Evolutionary conservation across 2,113 vertebrate species (phyloP), one percentile per base, ranked within the genome.

Genomic region (Chauna torquata): DNA sequence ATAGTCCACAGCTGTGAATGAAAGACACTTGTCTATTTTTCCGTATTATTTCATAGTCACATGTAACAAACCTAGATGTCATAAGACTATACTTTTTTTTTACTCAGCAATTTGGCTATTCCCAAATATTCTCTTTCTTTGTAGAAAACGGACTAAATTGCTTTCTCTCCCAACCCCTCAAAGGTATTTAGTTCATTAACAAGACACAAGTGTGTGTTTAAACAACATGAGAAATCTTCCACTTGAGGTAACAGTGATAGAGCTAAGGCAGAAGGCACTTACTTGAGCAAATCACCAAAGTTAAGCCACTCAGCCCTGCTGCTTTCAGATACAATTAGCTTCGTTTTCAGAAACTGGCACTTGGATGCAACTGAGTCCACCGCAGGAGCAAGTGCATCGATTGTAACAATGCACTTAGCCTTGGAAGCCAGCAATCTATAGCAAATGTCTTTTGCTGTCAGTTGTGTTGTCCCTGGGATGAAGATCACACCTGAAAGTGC

Each of bases 381-480:
- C 8, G 57, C 85, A 1, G 97, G 95, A 42, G 97, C 97, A 94
- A 98, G 91, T 18, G 57, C 93, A 36, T 98, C 96, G 34, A 97
- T 97, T 38, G 95, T 94, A 74, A 98, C 91, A n/a, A 98, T 50
- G 50, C 98, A 98, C 74, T 97, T 98, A 79, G 98, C 97, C 57
- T 97, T 97, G 3, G 96, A 98, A n/a, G 86, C 68, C 84, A 86
- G 95, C 34, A 98, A 70, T 57, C 97, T 55, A 49, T 98, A 97
- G 34, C 97, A 93, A 78, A 98, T 97, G 57, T 98, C 98, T 91
- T 97, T 96, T 83, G 97, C 97, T 65, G 98, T 98, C 71, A 98
- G 96, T 90, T 98, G 98, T 57, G 81, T 96, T 28, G 98, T 98
- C 72, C 98, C 98, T 19, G 98, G 98, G 57, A 98, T 97, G 72